Base-by-base conservation (phyloP, 2,797 vertebrate genomes). In the Oophaga sylvatica region DNA sequence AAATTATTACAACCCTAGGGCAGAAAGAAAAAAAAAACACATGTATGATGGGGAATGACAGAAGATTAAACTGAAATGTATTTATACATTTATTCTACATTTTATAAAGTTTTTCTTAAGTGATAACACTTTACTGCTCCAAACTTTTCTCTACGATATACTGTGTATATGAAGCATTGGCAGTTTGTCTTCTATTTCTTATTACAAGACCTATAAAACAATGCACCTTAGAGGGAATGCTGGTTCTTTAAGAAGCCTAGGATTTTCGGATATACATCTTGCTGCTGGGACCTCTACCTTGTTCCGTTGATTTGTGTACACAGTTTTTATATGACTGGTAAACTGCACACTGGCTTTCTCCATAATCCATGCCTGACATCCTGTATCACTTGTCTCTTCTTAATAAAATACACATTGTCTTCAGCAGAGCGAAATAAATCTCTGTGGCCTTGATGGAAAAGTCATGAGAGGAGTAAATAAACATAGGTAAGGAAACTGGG, bases 361-460 rank as follows among this genome's bases (percentile, higher is more conserved):
- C 73, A 53, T 86, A 89, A 89, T 86, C 80, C 84, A 86, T 78
- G 73, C 62, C 84, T 89, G 88, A 89, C 89, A 93, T 90, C 82
- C 89, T 90, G 88, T 85, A 91, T 90, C 89, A 89, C 84, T 92
- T 92, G 90, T 90, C 85, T 92, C 76, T 87, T 57, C 87, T 86
- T 81, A 86, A 86, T 89, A 89, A 89, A 85, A 81, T 81, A 81
- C 83, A 85, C 65, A 85, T 82, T 82, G 84, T 86, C 73, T 70
- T 81, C 85, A 60, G 22, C 81, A 92, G 73, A 91, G 89, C 90
- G 91, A 92, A 93, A 93, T 88, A 91, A 92, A 90, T 87, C 88
- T 77, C 26, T 88, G 90, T 88, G 82, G 88, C 87, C 90, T 92
- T 92, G 91, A 92, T 90, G 90, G 91, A 91, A 91, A 89, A 81